Conservation (phyloP, 1,140 invertebrate genomes). For the Bilobella aurantiaca region DNA sequence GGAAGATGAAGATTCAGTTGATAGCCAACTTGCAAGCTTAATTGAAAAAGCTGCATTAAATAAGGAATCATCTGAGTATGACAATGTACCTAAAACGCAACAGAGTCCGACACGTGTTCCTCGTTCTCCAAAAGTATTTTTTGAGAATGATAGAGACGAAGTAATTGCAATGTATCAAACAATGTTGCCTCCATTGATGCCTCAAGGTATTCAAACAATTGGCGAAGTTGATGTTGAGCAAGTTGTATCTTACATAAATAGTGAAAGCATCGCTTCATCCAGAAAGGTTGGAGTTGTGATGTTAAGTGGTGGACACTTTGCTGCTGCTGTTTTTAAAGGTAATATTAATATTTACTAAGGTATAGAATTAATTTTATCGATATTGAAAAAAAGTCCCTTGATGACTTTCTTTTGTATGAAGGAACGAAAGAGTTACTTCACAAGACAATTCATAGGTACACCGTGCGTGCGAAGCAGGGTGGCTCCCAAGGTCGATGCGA, state of each 20-base stretch:
- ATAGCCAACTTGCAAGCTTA: slow-evolving; percentile 41
- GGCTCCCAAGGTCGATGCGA: slow-evolving; percentile 62
- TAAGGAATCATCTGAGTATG: background rate
- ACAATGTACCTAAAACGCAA: background rate
- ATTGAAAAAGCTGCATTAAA: slow-evolving; percentile 14
- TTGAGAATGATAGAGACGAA: slow-evolving; percentile 54
- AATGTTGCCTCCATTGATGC: no score
- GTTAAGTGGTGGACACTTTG: slow-evolving; percentile 77
- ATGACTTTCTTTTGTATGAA: slow-evolving; percentile 29
- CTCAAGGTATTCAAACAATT: background rate
- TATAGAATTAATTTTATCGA: no score
- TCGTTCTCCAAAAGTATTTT: slow-evolving; percentile 39
- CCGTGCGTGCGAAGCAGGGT: slow-evolving; percentile 70
- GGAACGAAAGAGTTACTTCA: slow-evolving; percentile 54
- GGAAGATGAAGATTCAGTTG: slow-evolving; percentile 18
- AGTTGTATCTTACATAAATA: no score
- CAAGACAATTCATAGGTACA: slow-evolving; percentile 80
- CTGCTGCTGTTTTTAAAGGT: slow-evolving; percentile 67
- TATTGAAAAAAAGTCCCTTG: slow-evolving; percentile 4
- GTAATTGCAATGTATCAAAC: slow-evolving; percentile 64
- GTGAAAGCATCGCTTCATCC: slow-evolving; percentile 2
- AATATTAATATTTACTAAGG: slow-evolving; percentile 25
- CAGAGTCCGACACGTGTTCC: background rate
- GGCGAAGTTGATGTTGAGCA: background rate
- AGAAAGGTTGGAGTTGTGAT: slow-evolving; percentile 63